Base-by-base conservation (phyloP, 1,140 invertebrate genomes). In the Zophobas morio region DNA sequence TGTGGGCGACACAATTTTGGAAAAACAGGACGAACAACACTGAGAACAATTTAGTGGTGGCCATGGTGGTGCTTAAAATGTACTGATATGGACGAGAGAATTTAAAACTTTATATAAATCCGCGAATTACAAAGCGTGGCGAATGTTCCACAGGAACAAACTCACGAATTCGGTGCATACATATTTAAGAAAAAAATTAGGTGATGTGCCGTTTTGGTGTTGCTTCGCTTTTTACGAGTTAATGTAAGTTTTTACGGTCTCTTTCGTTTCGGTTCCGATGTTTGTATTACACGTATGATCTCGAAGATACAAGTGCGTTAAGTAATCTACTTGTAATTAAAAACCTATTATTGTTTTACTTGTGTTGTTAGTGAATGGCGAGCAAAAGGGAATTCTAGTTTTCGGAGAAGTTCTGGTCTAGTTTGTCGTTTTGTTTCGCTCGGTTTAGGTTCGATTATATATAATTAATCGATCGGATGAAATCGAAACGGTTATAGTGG, bases 171-270 rank as follows among this genome's bases (percentile, higher is more conserved):
- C 8, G 51, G 70, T 72, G 51, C 70, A 72, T 72, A 72, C 46
- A 74, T 57, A 54, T 57, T 56, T 74, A 74, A 56, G 42, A 74
- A 54, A 42, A 74, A 74, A 74, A 57, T 74, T 74, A 60, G 72
- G 53, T 72, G 51, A 71, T 60, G 47, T 71, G 66, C 42, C 66
- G 37, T 60, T 34, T 70, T 70, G 63, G 42, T 40, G 63, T 6
- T 70, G 37, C 37, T 70, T 72, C 70, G 70, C 70, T 72, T 36
- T 70, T 70, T 40, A 71, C 39, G 39, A 47, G 5, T 40, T 74
- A 56, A 53, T 74, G 53, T 8, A 6, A 20, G 4, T 33, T 42
- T 57, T 74, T 74, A 57, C 72, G 72, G 53, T 74, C 72, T 74
- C 72, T 74, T 74, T 74, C 20, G 6, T 56, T 6, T 73, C 49